Base-by-base conservation (phyloP, 2,888 invertebrate species). In the Heliconius erato region DNA sequence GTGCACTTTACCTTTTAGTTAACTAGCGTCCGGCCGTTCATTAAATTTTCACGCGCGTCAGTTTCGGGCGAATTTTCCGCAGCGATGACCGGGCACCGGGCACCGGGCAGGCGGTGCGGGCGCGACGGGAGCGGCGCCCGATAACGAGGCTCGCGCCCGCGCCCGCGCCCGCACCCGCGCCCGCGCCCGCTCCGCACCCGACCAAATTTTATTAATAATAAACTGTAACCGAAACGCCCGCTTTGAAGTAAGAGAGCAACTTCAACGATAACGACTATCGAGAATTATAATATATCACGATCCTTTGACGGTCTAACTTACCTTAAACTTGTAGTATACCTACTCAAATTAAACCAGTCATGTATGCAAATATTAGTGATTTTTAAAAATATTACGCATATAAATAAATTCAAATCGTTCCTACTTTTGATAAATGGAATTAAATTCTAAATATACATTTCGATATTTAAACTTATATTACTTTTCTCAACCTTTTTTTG, bases 21-120 rank as follows among this genome's bases (percentile, higher is more conserved):
- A 95, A 96, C 96, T 96, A 95, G 95, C 95, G 95, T 95, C 95
- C 95, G 94, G 95, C 94, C 94, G 96, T 96, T 96, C 96, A 96
- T 96, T 96, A 96, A 96, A 96, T 96, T 96, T 96, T 96, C 96
- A 96, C 96, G 96, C 95, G 96, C 95, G 95, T 95, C 96, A 95
- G 95, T 95, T 96, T 95, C 93, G 95, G 95, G 91, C 94, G 91
- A 95, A 95, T 95, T 96, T 96, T 95, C 95, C 95, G 95, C 95
- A 94, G 95, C 93, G 94, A 92, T 94, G 95, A 92, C 94, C 93
- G 95, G 92, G 91, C 92, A 91, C 94, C 93, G 95, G 92, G 91
- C 92, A 91, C 94, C 93, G 95, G 92, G 91, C 92, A 91, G 92
- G 74, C 74, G 74, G 59, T 87, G 90, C 91, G 89, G 49, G 91